phyloP scores from a whole-genome alignment of 2,113 vertebrate genomes.

The Pelmatolapia mariae region DNA sequence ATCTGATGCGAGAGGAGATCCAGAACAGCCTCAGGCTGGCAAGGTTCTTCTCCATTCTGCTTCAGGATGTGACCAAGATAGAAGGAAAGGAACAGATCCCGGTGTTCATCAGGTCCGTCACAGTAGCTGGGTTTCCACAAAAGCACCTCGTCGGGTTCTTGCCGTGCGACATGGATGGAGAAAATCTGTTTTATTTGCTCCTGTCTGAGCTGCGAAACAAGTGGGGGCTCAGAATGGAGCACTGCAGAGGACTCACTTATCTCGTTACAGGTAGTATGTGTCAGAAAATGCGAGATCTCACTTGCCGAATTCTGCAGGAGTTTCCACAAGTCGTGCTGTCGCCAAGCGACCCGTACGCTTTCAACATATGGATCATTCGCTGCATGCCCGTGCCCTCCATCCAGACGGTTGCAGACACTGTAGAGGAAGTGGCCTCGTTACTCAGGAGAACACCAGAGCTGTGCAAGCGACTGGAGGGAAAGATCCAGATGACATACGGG shows the following conservation, averaged over 20 bases:
- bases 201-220: constrained; percentile 84
- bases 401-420: constrained; percentile 69
- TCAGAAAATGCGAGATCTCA: constrained; percentile 74
- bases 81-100: constrained; percentile 90
- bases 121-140: constrained; percentile 83
- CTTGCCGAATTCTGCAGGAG: constrained; percentile 70
- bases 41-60: constrained; percentile 90
- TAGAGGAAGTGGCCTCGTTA: constrained; percentile 70
- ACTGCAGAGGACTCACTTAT: constrained; percentile 79
- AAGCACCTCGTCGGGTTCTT: constrained; percentile 92
- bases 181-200: constrained; percentile 82
- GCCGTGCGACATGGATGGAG: constrained; percentile 83
- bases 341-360: constrained; percentile 75
- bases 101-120: constrained; percentile 85
- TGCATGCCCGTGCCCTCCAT: constrained; percentile 73
- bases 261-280: constrained; percentile 68
- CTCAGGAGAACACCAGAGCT: constrained; percentile 66
- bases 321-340: constrained; percentile 75
- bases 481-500: constrained; percentile 66
- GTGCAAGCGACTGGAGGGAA: constrained; percentile 61
- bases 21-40: constrained; percentile 78
- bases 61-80: constrained; percentile 83
- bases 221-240: constrained; percentile 94
- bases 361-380: constrained; percentile 78
- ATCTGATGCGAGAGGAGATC: constrained; percentile 86